A percentile compares a stretch with the other conserved stretches of the same genome.
phyloP scores from a whole-genome alignment of 1,140 invertebrate species.

The Cryptotermes secundus region DNA sequence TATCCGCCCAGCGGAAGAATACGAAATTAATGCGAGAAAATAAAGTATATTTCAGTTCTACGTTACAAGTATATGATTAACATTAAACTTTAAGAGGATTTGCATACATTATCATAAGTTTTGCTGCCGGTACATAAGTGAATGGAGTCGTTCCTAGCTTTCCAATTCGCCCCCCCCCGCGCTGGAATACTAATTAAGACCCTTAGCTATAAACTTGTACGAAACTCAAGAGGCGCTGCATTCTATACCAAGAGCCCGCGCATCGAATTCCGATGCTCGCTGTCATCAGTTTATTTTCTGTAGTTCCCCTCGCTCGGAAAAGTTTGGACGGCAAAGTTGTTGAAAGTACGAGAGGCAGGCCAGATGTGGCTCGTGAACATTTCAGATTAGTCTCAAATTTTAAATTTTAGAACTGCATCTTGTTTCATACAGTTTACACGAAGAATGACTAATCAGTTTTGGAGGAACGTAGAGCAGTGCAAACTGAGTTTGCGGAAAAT shows the following conservation, averaged over 20 bases:
- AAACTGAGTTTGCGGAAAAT: too few relatives aligned
- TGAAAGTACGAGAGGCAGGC: too few relatives aligned
- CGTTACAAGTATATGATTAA: neutral
- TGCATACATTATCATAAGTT: neutral
- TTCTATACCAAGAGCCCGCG: neutral
- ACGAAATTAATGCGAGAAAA: neutral
- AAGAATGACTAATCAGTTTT: too few relatives aligned
- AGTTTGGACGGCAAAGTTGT: too few relatives aligned
- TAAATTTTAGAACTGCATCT: too few relatives aligned
- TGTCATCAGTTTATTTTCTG: neutral
- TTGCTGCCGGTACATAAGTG: neutral
- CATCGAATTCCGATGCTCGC: neutral
- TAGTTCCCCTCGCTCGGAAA: neutral
- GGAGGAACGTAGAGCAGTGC: too few relatives aligned
- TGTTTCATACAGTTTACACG: too few relatives aligned
- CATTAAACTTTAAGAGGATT: neutral
- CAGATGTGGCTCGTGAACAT: too few relatives aligned
- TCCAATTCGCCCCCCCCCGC: too few relatives aligned
- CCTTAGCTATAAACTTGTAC: neutral
- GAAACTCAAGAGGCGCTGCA: neutral
- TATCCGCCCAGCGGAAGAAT: neutral
- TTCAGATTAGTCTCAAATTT: too few relatives aligned
- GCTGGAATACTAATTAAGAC: neutral
- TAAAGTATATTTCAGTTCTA: neutral
- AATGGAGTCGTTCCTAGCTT: too few relatives aligned